A percentile compares a stretch with the other conserved stretches of the same genome.
Conservation (phyloP, 2,888 invertebrate genomes). For the Harpalus rufipes region DNA sequence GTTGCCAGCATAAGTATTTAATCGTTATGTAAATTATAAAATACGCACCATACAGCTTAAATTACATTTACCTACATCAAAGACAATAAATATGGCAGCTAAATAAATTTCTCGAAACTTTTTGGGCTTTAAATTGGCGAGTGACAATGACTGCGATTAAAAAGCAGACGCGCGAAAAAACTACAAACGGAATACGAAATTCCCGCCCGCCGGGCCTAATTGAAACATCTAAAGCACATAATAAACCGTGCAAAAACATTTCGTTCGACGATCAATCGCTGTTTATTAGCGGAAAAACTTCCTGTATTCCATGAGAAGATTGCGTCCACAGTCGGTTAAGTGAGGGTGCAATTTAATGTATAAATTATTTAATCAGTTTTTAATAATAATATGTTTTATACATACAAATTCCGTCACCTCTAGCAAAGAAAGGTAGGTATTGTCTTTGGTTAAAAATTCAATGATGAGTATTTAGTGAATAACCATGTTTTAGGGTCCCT, state of each 20-base stretch:
- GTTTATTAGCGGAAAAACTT: slow-evolving; percentile 35
- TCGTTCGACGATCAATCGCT: slow-evolving; percentile 34
- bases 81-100: slow-evolving; percentile 38
- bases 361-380: no score
- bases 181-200: slow-evolving; percentile 54
- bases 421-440: no score
- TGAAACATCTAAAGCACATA: slow-evolving; percentile 55
- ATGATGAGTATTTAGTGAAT: no score
- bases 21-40: slow-evolving; percentile 57
- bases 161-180: slow-evolving; percentile 41
- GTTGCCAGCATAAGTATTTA: slow-evolving; percentile 36
- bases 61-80: slow-evolving; percentile 58
- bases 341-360: background rate
- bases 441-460: no score
- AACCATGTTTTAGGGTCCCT: no score
- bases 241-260: slow-evolving; percentile 34
- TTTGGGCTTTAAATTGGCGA: slow-evolving; percentile 41
- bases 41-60: slow-evolving; percentile 36
- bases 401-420: no score
- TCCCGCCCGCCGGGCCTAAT: slow-evolving; percentile 37
- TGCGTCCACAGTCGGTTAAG: background rate
- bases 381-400: no score
- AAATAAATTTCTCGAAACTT: slow-evolving; percentile 15
- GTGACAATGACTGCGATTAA: slow-evolving; percentile 52
- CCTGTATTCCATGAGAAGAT: background rate